Base-by-base conservation (phyloP, 2,888 invertebrate genomes). In the Geophilus truncorum region DNA sequence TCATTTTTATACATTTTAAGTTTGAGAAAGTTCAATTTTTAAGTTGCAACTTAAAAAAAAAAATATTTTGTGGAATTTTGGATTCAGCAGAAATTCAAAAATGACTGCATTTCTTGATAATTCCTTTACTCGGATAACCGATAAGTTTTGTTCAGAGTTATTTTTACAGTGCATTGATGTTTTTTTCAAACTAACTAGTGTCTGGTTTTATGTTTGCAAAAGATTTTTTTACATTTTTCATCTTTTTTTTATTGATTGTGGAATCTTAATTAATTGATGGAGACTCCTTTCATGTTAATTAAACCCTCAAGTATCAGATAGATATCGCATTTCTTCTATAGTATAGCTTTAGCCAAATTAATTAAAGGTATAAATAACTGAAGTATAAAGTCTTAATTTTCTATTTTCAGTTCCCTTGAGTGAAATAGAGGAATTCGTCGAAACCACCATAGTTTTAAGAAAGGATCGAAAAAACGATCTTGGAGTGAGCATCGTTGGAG, bases 391-490 rank as follows among this genome's bases (percentile, higher is more conserved):
- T 34, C 57, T 6, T 21, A 12, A 7, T 76, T 76, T 18, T 80
- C 23, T n/a, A 15, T 25, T 80, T 78, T 28, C 82, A 84, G 83
- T 83, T 81, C 84, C 85, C 12, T 79, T 85, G 81, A 84, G 84
- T 78, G 83, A 82, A 62, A 83, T 85, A 51, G 84, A 84, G 80
- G 85, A 85, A 34, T 85, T 85, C 51, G 83, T 84, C n/a, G 85
- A 85, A 80, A 84, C 84, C 9, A 84, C 84, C 6, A 84, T 85
- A n/a, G 85, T 85, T 1, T 80, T 85, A 70, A 83, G 83, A 78
- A 85, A 85, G 76, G 85, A 85, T 62, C 83, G 84, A 77, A 84
- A 83, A 79, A 84, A 84, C 81, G 84, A 84, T 78, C 79, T 85
- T 10, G 85, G 85, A 12, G 83, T 85, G 23, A 83, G 83, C 34